Evolutionary conservation across 1,140 invertebrate species (phyloP).

Genomic region (Cyclina sinensis): DNA sequence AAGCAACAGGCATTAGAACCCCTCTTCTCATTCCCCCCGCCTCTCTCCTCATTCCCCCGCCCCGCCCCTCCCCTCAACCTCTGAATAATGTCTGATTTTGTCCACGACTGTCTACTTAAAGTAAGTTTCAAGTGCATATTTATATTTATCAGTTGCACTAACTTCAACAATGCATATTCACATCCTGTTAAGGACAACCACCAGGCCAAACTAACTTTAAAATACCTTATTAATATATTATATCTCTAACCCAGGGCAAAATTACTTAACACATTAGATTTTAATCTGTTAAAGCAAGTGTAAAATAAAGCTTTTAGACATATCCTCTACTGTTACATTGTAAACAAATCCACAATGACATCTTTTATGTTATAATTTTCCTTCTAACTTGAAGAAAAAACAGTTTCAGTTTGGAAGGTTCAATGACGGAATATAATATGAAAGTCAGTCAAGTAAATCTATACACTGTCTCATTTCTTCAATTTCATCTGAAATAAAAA

Average conservation of each 20-base stretch:
- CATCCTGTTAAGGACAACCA: neutral
- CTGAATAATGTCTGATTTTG: too few relatives aligned
- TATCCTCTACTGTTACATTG: constrained; percentile 2
- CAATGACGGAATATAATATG: constrained; percentile 21
- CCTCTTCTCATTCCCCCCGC: too few relatives aligned
- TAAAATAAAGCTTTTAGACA: constrained; percentile 14
- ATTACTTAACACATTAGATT: constrained; percentile 33
- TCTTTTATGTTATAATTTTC: neutral
- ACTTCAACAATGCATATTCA: neutral
- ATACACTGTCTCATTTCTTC: neutral
- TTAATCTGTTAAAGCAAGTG: constrained; percentile 7
- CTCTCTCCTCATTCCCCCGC: too few relatives aligned
- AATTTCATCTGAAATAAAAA: neutral
- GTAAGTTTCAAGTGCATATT: too few relatives aligned
- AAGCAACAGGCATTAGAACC: too few relatives aligned
- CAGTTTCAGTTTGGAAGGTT: neutral
- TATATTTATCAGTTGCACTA: neutral
- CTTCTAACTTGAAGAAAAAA: neutral
- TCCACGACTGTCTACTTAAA: too few relatives aligned
- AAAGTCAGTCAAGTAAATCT: constrained; percentile 19
- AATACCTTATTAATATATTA: constrained; percentile 11
- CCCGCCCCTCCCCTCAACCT: too few relatives aligned
- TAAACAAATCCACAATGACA: constrained; percentile 11
- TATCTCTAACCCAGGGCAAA: neutral
- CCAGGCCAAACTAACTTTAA: neutral